phyloP scores from a whole-genome alignment of 1,140 invertebrate species.

The Listronotus oregonensis region DNA sequence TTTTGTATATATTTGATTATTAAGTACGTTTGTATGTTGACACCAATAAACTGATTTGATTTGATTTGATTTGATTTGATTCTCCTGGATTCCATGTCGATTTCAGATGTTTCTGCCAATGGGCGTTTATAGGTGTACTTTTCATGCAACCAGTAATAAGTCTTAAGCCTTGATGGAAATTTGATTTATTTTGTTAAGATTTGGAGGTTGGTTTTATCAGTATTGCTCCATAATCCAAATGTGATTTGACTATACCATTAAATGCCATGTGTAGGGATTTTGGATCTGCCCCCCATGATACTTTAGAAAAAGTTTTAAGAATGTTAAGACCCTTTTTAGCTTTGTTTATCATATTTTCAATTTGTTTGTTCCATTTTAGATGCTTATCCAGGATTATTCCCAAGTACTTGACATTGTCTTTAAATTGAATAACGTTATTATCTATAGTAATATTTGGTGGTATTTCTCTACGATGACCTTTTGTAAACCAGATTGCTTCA shows the following conservation, averaged over 20 bases:
- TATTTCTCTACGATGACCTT: too few relatives aligned
- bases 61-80: too few relatives aligned
- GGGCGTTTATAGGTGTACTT: slow-evolving; percentile 6
- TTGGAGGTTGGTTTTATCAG: not conserved
- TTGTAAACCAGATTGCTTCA: too few relatives aligned
- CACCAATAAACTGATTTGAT: too few relatives aligned
- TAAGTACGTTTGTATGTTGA: too few relatives aligned
- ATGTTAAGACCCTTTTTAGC: too few relatives aligned
- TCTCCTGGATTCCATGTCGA: not conserved
- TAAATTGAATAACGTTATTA: too few relatives aligned
- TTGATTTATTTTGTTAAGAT: not conserved
- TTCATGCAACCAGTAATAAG: slow-evolving; percentile 6
- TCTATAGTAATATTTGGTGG: too few relatives aligned
- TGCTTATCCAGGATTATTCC: slow-evolving; percentile 23
- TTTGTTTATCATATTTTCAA: slow-evolving; percentile 24
- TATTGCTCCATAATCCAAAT: slow-evolving; percentile 13
- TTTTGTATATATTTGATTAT: too few relatives aligned
- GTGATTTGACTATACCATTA: slow-evolving; percentile 13
- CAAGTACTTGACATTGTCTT: slow-evolving; percentile 15
- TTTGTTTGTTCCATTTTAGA: slow-evolving; percentile 29
- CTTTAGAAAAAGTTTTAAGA: too few relatives aligned
- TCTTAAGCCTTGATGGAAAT: slow-evolving; percentile 2
- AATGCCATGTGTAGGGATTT: not conserved
- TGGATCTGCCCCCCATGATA: slow-evolving; percentile 19
- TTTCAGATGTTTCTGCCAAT: not conserved